Evolutionary conservation across 1,140 invertebrate genomes (phyloP), one percentile per base, ranked within the genome.

Genomic region (Philotrypesis tridentata): DNA sequence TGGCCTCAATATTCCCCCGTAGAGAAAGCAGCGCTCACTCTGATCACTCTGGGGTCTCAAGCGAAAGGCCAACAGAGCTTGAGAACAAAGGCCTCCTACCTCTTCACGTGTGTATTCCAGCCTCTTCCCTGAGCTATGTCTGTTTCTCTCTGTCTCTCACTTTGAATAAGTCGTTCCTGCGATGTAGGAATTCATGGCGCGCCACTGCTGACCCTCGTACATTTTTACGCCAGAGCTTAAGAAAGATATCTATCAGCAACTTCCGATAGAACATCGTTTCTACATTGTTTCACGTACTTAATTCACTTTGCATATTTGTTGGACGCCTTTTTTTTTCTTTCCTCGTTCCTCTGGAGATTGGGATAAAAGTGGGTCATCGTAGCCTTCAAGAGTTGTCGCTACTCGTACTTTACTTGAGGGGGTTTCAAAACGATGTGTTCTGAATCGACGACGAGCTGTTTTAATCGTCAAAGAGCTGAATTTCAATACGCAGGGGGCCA

Each of bases 161-260:
- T 55, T 55, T 55, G 48, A 55, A 55, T 55, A 55, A 55, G 48
- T n/a, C 48, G 43, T 14, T 48, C 14, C 17, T 4, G 17, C 43
- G 43, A 48, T 48, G 12, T 17, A 63, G 60, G 29, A 63, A 43
- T 77, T 79, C 71, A 79, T 71, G 63, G 67, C 37, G n/a, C 23
- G 79, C 27, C 60, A 37, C 27, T 74, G 72, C 80, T 68, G 80
- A 73, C 80, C 71, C 29, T 37, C 8, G 60, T 23, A n/a, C 7
- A 27, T 63, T 55, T 29, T 29, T 73, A 3, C 12, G 40, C 25
- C 5, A 43, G 3, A 21, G 11, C n/a, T n/a, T n/a, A n/a, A n/a
- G n/a, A n/a, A n/a, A n/a, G n/a, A n/a, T n/a, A n/a, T n/a, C n/a
- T n/a, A n/a, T n/a, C n/a, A n/a, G n/a, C n/a, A 63, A 75, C 31